Evolutionary conservation across 2,888 invertebrate genomes (phyloP).

Genomic region (Rosalia funebris): DNA sequence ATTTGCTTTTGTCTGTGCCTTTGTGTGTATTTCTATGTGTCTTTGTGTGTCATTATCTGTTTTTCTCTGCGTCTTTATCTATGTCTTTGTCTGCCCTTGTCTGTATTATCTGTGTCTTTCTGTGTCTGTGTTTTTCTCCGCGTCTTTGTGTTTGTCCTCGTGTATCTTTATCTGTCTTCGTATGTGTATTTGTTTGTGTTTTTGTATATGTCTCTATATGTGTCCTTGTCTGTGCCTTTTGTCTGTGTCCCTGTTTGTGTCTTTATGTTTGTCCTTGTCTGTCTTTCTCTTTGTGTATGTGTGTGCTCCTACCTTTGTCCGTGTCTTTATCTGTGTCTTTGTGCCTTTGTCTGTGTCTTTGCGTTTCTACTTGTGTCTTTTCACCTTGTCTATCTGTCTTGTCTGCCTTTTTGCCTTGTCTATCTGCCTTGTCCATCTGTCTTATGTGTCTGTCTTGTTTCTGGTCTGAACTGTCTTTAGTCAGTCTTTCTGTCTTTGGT

Average conservation of each 20-base stretch:
- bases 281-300: neutral
- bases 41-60: conserved; percentile 2
- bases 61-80: neutral
- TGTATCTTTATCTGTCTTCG: too few relatives aligned
- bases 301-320: neutral
- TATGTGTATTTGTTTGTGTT: too few relatives aligned
- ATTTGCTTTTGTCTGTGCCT: neutral
- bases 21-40: conserved; percentile 2
- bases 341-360: neutral
- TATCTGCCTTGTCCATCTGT: neutral
- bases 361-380: neutral
- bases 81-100: neutral
- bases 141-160: too few relatives aligned
- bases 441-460: neutral
- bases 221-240: too few relatives aligned
- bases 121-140: too few relatives aligned
- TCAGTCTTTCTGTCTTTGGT: neutral
- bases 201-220: too few relatives aligned
- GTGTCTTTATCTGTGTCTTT: neutral
- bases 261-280: neutral
- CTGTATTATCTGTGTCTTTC: too few relatives aligned
- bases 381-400: neutral
- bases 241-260: neutral
- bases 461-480: neutral
- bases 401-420: neutral